Percentiles rank a stretch among this genome's conserved stretches.
Evolutionary conservation across 2,888 invertebrate species (phyloP).

Genomic region (Nomada goodeniana): DNA sequence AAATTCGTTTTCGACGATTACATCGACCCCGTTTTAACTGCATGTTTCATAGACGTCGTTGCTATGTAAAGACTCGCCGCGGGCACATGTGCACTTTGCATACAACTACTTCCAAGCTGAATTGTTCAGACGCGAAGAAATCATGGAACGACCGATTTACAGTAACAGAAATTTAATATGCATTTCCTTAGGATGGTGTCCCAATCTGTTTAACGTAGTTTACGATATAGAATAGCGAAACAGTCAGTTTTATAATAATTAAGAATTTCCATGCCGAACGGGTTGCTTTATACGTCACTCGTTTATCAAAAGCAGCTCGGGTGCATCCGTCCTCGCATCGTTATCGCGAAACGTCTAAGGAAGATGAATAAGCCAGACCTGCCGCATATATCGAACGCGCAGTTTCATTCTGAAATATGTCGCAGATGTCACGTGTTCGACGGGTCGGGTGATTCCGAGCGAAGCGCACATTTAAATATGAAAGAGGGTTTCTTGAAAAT

Average conservation of each 20-base stretch:
- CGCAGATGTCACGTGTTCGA: conserved; percentile 61
- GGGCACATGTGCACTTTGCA: too few relatives aligned
- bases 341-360: conserved; percentile 52
- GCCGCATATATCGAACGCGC: conserved; percentile 62
- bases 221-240: neutral
- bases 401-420: conserved; percentile 72
- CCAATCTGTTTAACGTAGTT: neutral
- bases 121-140: too few relatives aligned
- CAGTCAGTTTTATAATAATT: neutral
- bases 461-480: conserved; percentile 74
- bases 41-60: too few relatives aligned
- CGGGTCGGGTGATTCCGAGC: conserved; percentile 55
- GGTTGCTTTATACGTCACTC: conserved; percentile 5
- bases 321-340: conserved; percentile 41
- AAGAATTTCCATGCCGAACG: conserved; percentile 1
- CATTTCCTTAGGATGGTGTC: too few relatives aligned
- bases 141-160: too few relatives aligned
- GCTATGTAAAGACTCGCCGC: too few relatives aligned
- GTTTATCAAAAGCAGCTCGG: conserved; percentile 17
- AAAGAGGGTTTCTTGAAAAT: conserved; percentile 75
- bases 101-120: too few relatives aligned
- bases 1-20: neutral
- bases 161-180: too few relatives aligned
- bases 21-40: too few relatives aligned
- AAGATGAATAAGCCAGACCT: conserved; percentile 56